Evolutionary conservation across 2,888 invertebrate genomes (phyloP), one percentile per base, ranked within the genome.

Genomic region (Beris morrisii): DNA sequence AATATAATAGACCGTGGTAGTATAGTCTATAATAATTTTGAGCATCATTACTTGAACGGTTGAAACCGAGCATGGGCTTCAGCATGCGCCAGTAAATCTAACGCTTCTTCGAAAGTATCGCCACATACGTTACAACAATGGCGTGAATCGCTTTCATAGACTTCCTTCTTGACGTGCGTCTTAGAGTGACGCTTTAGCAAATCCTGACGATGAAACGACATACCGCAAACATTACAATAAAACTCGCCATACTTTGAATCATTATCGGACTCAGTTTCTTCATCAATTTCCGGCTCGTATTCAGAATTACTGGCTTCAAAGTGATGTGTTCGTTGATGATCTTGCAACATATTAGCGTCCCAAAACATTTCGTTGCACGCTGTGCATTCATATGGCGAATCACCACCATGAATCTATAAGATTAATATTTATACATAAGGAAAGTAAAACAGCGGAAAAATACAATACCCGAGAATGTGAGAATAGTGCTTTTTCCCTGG

Each of bases 311-410:
- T 80, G 30, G 78, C 79, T 69, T 80, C 81, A 50, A 84, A 85
- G 71, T 87, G 87, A 73, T 88, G 87, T 0, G 80, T 77, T 59
- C 85, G 82, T 38, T 85, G 81, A 73, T 88, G 88, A 56, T 88
- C 87, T 48, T 84, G 82, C 72, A 88, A 78, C 32, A 84, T 79
- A 31, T 79, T 80, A 4, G 83, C 77, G 73, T 87, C 87, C 91
- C 91, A 92, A 77, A 92, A 92, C 86, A 92, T 86, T 78, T 92
- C 92, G 68, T 89, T 89, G 75, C 92, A 93, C 69, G 87, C 86
- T 48, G 86, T 85, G 76, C 93, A 93, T 74, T 92, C 92, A 72
- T 89, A 85, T 0, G 92, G 90, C 13, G 90, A 90, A 74, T 92
- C 91, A 13, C 88, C 90, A 12, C 89, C 90, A 79, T 92, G 92